Percentiles rank a stretch among this genome's conserved stretches.
phyloP scores from a whole-genome alignment of 92 coral and sea anemone genomes.

The Zoanthus sociatus region DNA sequence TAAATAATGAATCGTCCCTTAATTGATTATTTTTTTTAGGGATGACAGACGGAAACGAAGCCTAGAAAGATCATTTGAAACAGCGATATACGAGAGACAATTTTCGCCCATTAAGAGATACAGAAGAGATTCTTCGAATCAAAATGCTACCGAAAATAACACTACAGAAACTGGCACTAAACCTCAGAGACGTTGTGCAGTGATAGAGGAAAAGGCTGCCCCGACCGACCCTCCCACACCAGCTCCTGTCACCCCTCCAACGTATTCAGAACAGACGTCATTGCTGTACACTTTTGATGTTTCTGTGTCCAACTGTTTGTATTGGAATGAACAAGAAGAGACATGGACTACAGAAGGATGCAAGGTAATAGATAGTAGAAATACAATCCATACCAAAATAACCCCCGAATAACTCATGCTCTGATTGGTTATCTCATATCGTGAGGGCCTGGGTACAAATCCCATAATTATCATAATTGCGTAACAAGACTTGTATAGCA shows the following conservation, averaged over 20 bases:
- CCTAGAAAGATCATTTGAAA: not conserved
- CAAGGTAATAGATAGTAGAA: conserved; percentile 57
- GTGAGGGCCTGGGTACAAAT: too few relatives aligned
- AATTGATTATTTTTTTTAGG: too few relatives aligned
- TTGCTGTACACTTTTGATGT: conserved; percentile 65
- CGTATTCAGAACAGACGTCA: conserved; percentile 43
- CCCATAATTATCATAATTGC: too few relatives aligned
- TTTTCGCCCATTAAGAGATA: not conserved
- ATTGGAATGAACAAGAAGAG: conserved; percentile 68
- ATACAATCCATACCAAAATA: not conserved
- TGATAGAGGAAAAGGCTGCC: conserved; percentile 67
- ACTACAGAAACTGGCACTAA: not conserved
- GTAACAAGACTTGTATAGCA: too few relatives aligned
- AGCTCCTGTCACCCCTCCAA: conserved; percentile 63
- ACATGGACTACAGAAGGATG: conserved; percentile 88
- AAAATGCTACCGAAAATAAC: not conserved
- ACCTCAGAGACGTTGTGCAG: conserved; percentile 54
- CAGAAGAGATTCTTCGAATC: not conserved
- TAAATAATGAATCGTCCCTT: too few relatives aligned
- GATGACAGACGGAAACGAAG: not conserved
- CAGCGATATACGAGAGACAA: not conserved
- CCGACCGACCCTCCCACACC: conserved; percentile 69
- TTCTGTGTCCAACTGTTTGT: conserved; percentile 74
- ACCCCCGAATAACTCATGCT: too few relatives aligned
- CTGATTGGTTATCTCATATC: too few relatives aligned